Conservation (phyloP, 2,797 vertebrate species). For the Enoplosus armatus region DNA sequence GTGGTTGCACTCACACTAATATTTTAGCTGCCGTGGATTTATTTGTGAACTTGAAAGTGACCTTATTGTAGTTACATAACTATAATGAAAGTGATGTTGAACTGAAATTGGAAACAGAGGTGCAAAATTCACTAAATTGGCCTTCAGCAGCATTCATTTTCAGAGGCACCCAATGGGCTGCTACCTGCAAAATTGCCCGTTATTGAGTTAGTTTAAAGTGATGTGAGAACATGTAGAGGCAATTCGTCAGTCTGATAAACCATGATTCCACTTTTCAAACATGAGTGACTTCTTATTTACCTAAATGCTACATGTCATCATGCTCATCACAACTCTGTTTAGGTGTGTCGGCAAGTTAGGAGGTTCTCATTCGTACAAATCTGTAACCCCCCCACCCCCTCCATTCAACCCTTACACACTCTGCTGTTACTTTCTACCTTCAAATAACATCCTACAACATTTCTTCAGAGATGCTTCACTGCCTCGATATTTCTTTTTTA, state of each 20-base stretch:
- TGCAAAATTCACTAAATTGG: slow-evolving; percentile 38
- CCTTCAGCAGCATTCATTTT: slow-evolving; percentile 36
- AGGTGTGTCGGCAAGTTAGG: slow-evolving; percentile 33
- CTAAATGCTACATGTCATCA: slow-evolving; percentile 58
- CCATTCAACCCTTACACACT: slow-evolving; percentile 16
- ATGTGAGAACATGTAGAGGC: slow-evolving; percentile 45
- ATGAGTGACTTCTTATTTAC: slow-evolving; percentile 67
- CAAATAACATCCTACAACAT: background rate
- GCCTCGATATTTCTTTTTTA: background rate
- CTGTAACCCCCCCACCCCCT: background rate
- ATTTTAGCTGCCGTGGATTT: slow-evolving; percentile 39
- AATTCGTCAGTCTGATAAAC: slow-evolving; percentile 52
- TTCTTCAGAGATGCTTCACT: background rate
- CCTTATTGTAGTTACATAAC: slow-evolving; percentile 11
- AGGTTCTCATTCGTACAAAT: slow-evolving; percentile 26
- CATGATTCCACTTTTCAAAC: slow-evolving; percentile 48
- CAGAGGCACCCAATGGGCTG: slow-evolving; percentile 24
- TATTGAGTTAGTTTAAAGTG: slow-evolving; percentile 61
- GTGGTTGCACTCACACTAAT: slow-evolving; percentile 27
- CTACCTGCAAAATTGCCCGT: slow-evolving; percentile 44
- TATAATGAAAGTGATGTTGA: slow-evolving; percentile 41
- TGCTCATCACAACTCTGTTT: slow-evolving; percentile 38
- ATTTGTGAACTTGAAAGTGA: slow-evolving; percentile 39
- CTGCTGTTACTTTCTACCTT: background rate
- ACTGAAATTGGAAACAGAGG: slow-evolving; percentile 54